Conservation (phyloP, 2,888 invertebrate species). For the Andrena camellia region DNA sequence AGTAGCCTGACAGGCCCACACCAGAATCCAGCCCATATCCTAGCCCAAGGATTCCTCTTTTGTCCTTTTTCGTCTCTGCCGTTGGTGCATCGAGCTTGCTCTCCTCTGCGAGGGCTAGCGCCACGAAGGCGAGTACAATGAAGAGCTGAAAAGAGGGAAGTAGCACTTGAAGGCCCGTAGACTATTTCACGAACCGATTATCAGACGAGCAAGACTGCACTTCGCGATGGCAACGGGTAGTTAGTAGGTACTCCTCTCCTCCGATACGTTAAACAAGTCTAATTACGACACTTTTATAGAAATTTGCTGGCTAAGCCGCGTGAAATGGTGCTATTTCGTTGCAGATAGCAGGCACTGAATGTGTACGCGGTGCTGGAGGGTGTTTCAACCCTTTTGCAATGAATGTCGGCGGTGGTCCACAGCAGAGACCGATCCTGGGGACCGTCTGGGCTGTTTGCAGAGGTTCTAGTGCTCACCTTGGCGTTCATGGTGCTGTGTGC, state of each 20-base stretch:
- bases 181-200: neutral
- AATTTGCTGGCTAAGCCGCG: no score
- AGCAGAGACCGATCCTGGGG: neutral
- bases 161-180: no score
- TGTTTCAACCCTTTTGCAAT: neutral
- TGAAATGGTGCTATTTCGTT: neutral
- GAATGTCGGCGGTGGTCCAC: neutral
- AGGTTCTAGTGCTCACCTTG: conserved; percentile 74
- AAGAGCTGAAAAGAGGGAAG: conserved; percentile 78
- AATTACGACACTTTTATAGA: no score
- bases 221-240: neutral
- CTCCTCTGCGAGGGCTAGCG: conserved; percentile 81
- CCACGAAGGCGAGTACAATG: conserved; percentile 81
- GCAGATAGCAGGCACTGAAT: neutral
- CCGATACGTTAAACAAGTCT: neutral
- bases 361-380: neutral
- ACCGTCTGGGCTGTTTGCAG: neutral
- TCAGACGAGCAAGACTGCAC: neutral
- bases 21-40: conserved; percentile 46
- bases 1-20: conserved; percentile 11
- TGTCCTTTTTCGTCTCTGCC: conserved; percentile 48
- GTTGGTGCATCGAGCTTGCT: conserved; percentile 41
- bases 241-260: neutral
- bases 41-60: conserved; percentile 48
- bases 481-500: conserved; percentile 80